phyloP scores from a whole-genome alignment of 2,797 vertebrate genomes.

The Xiphorhynchus erythropygius region DNA sequence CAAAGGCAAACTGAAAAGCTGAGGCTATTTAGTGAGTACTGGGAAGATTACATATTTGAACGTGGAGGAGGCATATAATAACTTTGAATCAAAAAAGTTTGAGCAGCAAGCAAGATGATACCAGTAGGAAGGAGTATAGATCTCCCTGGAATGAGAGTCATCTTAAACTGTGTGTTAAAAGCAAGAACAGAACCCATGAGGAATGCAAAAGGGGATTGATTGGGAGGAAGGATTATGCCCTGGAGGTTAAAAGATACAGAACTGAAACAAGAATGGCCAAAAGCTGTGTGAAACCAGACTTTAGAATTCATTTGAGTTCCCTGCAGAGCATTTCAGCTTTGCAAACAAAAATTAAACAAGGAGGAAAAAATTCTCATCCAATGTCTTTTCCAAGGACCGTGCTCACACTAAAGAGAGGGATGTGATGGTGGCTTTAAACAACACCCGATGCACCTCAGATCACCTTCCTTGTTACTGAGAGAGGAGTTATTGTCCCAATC shows the following conservation, averaged over 20 bases:
- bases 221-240: background rate
- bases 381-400: background rate
- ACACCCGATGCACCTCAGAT: background rate
- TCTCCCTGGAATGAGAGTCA: background rate
- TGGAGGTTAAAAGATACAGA: background rate
- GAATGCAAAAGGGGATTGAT: background rate
- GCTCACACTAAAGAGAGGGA: background rate
- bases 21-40: background rate
- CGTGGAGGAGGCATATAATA: background rate
- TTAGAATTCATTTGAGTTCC: background rate
- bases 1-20: background rate
- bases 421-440: background rate
- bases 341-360: background rate
- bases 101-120: background rate
- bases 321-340: background rate
- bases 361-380: background rate
- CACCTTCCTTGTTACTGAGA: background rate
- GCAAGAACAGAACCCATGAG: background rate
- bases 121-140: background rate
- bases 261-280: background rate
- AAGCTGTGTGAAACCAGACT: background rate
- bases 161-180: background rate
- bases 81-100: background rate
- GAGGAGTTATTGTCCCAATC: fast-evolving
- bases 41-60: background rate